Conservation (phyloP, 1,140 invertebrate genomes). For the Lamellibrachia luymesi region DNA sequence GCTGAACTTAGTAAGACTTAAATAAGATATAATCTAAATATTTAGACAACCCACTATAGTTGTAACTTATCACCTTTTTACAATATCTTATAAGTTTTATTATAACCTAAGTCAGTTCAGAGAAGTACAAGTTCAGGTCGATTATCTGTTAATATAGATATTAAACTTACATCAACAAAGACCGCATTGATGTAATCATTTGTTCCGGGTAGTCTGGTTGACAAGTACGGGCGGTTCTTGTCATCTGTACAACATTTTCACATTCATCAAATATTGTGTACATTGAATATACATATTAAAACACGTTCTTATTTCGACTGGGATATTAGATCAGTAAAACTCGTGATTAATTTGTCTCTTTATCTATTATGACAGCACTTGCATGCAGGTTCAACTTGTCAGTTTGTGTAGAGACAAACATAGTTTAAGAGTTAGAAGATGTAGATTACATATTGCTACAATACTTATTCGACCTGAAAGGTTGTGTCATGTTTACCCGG, state of each 20-base stretch:
- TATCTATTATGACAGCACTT: no score
- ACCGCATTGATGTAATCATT: slow-evolving; percentile 25
- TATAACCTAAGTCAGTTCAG: neutral
- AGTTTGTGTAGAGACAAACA: no score
- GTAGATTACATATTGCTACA: no score
- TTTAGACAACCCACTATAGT: no score
- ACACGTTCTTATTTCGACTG: no score
- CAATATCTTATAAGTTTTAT: neutral
- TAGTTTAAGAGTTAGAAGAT: no score
- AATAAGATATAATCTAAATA: no score
- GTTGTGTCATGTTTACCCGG: neutral
- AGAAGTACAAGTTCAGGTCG: neutral
- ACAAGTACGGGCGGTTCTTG: neutral
- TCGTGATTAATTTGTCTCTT: no score
- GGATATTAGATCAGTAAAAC: no score
- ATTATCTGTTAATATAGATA: neutral
- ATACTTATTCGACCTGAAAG: no score
- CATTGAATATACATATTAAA: no score
- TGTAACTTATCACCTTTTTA: neutral
- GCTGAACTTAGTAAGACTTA: neutral
- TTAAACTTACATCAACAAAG: slow-evolving; percentile 21
- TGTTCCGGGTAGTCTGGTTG: neutral
- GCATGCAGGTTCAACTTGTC: no score
- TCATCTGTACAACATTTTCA: neutral
- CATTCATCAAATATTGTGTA: neutral